phyloP scores from a whole-genome alignment of 2,113 vertebrate species.

The Ictalurus furcatus region DNA sequence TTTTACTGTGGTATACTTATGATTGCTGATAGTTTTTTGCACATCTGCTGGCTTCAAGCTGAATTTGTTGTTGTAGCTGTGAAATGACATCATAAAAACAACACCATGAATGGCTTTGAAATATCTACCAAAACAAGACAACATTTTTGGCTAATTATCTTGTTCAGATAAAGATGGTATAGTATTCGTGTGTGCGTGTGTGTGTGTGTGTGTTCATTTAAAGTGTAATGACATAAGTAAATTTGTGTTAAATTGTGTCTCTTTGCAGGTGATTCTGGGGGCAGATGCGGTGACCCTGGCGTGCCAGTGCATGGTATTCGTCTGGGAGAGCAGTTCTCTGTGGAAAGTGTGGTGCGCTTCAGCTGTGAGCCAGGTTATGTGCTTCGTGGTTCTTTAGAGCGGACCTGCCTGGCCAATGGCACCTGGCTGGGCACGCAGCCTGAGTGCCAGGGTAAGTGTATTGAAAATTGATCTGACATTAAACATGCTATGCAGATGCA shows the following conservation, averaged over 20 bases:
- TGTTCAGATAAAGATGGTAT: neutral
- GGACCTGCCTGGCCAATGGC: slow-evolving; percentile 81
- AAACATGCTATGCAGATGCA: neutral
- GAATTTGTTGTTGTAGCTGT: neutral
- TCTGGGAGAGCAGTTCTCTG: slow-evolving; percentile 83
- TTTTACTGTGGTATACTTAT: neutral
- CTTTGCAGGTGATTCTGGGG: slow-evolving; percentile 78
- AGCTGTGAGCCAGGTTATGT: slow-evolving; percentile 91
- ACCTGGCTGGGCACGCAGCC: slow-evolving; percentile 89
- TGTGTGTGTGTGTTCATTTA: too few species aligned
- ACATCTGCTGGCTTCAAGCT: neutral
- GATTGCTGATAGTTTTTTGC: neutral
- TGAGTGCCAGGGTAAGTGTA: slow-evolving; percentile 86
- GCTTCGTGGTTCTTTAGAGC: slow-evolving; percentile 86
- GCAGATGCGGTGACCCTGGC: slow-evolving; percentile 89
- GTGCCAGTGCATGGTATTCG: slow-evolving; percentile 89
- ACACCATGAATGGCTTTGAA: neutral
- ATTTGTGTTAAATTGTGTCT: neutral
- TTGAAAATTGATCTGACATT: neutral
- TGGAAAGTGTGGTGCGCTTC: slow-evolving; percentile 81
- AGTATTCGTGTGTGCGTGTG: too few species aligned
- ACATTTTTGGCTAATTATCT: neutral
- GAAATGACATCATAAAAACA: neutral
- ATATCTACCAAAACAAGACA: neutral
- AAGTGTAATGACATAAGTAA: too few species aligned